Evolutionary conservation across 2,888 invertebrate species (phyloP).

Genomic region (Pseudococcus viburni): DNA sequence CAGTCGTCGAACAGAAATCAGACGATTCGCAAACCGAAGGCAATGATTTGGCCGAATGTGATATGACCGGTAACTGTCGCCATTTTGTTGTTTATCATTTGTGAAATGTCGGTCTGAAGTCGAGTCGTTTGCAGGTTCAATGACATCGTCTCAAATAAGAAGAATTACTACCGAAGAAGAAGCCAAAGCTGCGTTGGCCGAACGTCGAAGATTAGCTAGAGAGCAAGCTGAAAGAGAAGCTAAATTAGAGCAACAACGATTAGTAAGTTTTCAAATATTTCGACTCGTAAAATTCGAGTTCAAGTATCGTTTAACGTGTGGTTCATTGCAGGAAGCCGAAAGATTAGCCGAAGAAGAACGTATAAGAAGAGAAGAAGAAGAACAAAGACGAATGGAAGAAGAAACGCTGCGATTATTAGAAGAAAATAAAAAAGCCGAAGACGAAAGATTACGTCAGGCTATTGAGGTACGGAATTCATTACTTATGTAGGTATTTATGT

Average conservation of each 20-base stretch:
- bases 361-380: constrained; percentile 84
- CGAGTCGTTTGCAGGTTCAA: constrained; percentile 57
- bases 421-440: constrained; percentile 86
- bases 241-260: constrained; percentile 82
- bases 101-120: not conserved
- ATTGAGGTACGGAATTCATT: constrained; percentile 74
- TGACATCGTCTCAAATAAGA: constrained; percentile 76
- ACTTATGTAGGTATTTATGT: not conserved
- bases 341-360: constrained; percentile 81
- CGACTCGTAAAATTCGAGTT: constrained; percentile 41
- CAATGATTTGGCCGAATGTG: constrained; percentile 72
- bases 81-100: not conserved
- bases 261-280: constrained; percentile 71
- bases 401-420: constrained; percentile 84
- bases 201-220: constrained; percentile 86
- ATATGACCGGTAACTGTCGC: constrained; percentile 75
- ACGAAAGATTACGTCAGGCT: constrained; percentile 87
- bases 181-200: constrained; percentile 94
- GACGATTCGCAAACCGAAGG: constrained; percentile 69
- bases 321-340: constrained; percentile 77
- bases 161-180: constrained; percentile 91
- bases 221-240: constrained; percentile 94
- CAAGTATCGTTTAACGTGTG: not conserved
- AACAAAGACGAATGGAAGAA: constrained; percentile 84
- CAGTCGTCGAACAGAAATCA: constrained; percentile 51